Evolutionary conservation across 2,113 vertebrate genomes (phyloP).

Genomic region (Anser brachyrhynchus): DNA sequence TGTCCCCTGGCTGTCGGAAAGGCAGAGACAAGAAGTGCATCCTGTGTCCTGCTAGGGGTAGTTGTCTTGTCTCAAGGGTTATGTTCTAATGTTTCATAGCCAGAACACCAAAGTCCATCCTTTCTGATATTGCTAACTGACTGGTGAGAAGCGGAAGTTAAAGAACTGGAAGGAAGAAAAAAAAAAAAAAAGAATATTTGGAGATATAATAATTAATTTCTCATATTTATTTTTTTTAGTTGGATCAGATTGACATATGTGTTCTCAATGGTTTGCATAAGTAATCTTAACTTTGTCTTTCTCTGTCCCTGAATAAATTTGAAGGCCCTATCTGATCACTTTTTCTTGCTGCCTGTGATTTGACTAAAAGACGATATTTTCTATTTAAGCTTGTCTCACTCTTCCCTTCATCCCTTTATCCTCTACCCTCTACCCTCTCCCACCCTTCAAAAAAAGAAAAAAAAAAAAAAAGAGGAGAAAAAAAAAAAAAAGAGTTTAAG

Average conservation of each 20-base stretch:
- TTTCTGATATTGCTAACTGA: slow-evolving; percentile 16
- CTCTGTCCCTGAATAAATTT: slow-evolving; percentile 43
- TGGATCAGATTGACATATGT: neutral
- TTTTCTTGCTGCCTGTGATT: slow-evolving; percentile 46
- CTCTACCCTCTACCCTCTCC: neutral
- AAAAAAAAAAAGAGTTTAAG: neutral
- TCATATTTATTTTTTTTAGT: neutral
- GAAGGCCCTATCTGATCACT: neutral
- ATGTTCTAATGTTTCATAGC: neutral
- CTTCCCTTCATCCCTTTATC: neutral
- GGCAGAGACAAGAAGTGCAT: neutral
- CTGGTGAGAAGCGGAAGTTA: neutral
- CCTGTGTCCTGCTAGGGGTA: neutral
- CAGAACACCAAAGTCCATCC: neutral
- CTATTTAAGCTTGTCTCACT: neutral
- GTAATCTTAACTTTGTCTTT: neutral
- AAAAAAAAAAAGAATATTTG: neutral
- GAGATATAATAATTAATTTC: neutral
- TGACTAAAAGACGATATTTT: slow-evolving; percentile 62
- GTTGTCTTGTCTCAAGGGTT: neutral
- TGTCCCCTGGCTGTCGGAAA: neutral
- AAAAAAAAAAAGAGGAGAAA: neutral
- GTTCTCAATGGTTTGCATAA: neutral
- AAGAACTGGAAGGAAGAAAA: neutral
- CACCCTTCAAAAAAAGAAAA: neutral